A percentile compares a stretch with the other conserved stretches of the same genome.
Evolutionary conservation across 2,113 vertebrate genomes (phyloP).

Genomic region (Alethe diademata): DNA sequence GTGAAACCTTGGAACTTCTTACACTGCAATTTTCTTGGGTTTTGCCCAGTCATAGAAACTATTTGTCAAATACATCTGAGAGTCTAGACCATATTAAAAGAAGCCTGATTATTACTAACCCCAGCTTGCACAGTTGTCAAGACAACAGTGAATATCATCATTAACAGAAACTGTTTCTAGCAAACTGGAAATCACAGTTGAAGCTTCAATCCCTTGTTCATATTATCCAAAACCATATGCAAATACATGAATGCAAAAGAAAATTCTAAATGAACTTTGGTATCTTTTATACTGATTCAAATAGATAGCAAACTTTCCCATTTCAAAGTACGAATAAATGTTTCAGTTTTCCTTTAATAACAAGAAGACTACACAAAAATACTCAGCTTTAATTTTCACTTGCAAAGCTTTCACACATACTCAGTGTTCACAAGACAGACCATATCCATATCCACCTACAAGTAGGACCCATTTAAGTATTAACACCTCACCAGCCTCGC

Average conservation of each 20-base stretch:
- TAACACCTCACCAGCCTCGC: background rate
- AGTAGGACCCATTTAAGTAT: background rate
- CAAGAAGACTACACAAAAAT: background rate
- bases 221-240: background rate
- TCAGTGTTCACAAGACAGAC: background rate
- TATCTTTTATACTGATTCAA: background rate
- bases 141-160: conserved; percentile 49
- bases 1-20: background rate
- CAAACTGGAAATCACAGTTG: conserved; percentile 14
- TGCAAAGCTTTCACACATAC: background rate
- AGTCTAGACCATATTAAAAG: conserved; percentile 42
- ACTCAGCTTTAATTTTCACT: background rate
- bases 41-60: background rate
- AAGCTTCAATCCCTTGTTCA: background rate
- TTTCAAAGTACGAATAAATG: background rate
- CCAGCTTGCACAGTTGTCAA: conserved; percentile 39
- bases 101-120: conserved; percentile 46
- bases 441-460: background rate
- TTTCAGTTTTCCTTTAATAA: background rate
- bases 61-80: conserved; percentile 15
- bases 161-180: conserved; percentile 11
- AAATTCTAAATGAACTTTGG: background rate
- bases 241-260: background rate
- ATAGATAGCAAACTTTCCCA: background rate
- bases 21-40: background rate